phyloP scores from a whole-genome alignment of 2,888 invertebrate species.

The Melolontha melolontha region DNA sequence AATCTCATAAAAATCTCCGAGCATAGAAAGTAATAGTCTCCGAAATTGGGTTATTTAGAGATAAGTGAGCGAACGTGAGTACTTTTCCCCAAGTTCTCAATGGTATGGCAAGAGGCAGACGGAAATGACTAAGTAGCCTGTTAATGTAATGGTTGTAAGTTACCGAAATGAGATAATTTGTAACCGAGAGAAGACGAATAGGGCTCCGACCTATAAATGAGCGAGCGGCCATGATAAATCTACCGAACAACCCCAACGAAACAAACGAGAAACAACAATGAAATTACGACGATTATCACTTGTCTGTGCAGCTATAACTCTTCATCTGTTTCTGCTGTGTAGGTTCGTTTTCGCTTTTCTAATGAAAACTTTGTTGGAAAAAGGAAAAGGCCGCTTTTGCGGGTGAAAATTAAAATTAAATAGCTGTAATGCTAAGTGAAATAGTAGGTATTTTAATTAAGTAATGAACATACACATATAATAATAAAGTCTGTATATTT shows the following conservation, averaged over 20 bases:
- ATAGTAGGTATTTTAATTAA: too few relatives aligned
- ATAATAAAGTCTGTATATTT: too few relatives aligned
- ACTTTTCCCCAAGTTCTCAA: constrained; percentile 13
- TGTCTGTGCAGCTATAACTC: constrained; percentile 63
- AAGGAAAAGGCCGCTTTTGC: not conserved
- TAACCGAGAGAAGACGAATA: constrained; percentile 57
- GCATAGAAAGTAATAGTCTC: constrained; percentile 7
- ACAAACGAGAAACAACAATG: constrained; percentile 59
- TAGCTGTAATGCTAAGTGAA: too few relatives aligned
- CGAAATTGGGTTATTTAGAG: constrained; percentile 25
- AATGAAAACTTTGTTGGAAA: constrained; percentile 23
- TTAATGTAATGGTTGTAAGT: constrained; percentile 56
- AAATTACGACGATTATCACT: constrained; percentile 66
- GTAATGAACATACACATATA: too few relatives aligned
- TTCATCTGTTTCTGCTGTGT: constrained; percentile 60
- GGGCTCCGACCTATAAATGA: constrained; percentile 62
- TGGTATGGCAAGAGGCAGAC: constrained; percentile 11
- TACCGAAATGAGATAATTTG: constrained; percentile 59
- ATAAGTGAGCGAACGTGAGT: not conserved
- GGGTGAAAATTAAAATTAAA: constrained; percentile 13
- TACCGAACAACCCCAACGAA: constrained; percentile 55
- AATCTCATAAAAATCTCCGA: constrained; percentile 19
- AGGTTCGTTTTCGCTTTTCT: constrained; percentile 17
- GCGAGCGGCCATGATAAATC: constrained; percentile 63
- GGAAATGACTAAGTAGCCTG: constrained; percentile 55